These are phyloP conservation scores for Nestor notabilis DNA, from an alignment of 2,113 vertebrate species.

Conservation along the genomic window DNA sequence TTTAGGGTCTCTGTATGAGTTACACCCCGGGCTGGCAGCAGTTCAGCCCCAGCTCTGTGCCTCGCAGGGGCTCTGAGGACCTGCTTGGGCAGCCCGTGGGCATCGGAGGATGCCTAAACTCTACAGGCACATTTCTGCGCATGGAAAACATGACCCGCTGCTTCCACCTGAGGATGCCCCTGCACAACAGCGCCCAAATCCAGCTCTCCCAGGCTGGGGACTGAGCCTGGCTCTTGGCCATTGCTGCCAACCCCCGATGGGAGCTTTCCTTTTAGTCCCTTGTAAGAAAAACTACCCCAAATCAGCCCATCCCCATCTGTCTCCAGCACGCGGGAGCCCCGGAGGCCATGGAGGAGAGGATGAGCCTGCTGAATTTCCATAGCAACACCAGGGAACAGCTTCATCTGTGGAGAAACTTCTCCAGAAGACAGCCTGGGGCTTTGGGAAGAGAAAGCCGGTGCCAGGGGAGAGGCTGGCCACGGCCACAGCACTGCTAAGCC, in stretches of 20 bases:
- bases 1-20: rapidly evolving
- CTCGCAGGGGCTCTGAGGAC: neutral
- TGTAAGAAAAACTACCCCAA: neutral
- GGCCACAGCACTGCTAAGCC: neutral
- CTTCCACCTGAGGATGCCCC: neutral
- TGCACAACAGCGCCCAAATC: neutral
- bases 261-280: neutral
- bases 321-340: neutral
- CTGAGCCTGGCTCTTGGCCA: rapidly evolving
- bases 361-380: conserved; percentile 54
- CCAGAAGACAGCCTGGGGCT: neutral
- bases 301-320: neutral
- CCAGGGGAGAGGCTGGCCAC: neutral
- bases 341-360: neutral
- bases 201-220: rapidly evolving
- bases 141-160: neutral
- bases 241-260: neutral
- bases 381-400: conserved; percentile 25
- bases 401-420: neutral
- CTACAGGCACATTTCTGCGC: rapidly evolving
- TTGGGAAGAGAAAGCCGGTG: neutral
- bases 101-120: rapidly evolving
- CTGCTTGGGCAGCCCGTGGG: neutral
- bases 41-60: neutral
- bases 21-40: neutral